Percentiles rank a stretch among this genome's conserved stretches.
phyloP scores from a whole-genome alignment of 1,140 invertebrate genomes.

The Lysiphlebus fabarum region DNA sequence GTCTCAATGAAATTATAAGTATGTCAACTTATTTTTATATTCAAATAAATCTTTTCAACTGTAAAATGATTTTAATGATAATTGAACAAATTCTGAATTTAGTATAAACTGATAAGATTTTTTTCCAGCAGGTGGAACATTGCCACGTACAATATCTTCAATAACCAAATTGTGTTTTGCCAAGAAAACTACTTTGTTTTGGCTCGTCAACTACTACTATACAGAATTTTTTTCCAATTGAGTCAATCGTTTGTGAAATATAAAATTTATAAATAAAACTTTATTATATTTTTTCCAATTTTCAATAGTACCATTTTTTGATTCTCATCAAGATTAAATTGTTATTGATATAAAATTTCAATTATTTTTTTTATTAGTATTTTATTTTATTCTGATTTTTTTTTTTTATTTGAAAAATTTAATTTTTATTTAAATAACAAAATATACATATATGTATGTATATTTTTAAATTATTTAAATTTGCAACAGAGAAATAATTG shows the following conservation, averaged over 20 bases:
- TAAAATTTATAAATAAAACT: conserved; percentile 9
- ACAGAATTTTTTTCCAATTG: conserved; percentile 3
- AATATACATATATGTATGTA: conserved; percentile 8
- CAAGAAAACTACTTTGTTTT: conserved; percentile 17
- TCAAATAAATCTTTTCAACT: no score
- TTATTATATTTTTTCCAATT: conserved; percentile 18
- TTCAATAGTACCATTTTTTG: background rate
- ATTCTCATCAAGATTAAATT: conserved; percentile 3
- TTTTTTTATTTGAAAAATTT: background rate
- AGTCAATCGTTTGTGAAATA: conserved; percentile 3
- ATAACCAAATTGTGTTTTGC: conserved; percentile 20
- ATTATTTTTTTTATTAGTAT: background rate
- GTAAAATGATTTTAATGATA: no score
- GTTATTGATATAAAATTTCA: background rate
- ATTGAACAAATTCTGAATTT: no score
- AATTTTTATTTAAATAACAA: background rate
- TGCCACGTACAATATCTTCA: background rate
- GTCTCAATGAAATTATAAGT: no score
- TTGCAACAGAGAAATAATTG: no score
- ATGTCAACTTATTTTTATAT: no score
- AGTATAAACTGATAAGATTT: background rate
- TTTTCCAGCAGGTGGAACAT: conserved; percentile 15
- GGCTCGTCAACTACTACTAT: background rate
- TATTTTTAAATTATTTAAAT: no score
- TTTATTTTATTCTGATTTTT: background rate